Evolutionary conservation across 53 echinoderm and acorn worm species (phyloP), one percentile per base, ranked within the genome.

Genomic region (Stichopus horrens): DNA sequence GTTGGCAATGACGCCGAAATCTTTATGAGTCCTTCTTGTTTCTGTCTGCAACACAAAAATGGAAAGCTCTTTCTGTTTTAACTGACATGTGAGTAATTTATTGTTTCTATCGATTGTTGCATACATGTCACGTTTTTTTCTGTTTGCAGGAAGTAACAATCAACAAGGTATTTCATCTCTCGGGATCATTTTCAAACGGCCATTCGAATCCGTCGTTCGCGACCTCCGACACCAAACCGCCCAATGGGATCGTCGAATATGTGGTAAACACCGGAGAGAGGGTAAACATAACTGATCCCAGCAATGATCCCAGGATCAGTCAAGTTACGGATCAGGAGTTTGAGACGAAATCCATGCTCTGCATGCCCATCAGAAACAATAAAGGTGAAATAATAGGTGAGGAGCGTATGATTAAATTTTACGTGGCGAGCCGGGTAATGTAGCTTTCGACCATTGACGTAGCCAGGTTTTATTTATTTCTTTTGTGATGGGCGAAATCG

Each of bases 331-430:
- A 99, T 57, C 91, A 93, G 66, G 93, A 94, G 5, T 99, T 99
- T 87, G 96, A 96, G 55, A 96, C 99, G 14, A 94, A 93, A 57
- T 96, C 99, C 11, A 94, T 98, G 60, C 93, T 99, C 52, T 99
- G 99, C 88, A 94, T 99, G 96, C 99, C 99, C 58, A 93, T 99
- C 73, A 55, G 99, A 65, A 96, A 99, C 88, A 99, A 99, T 91
- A 99, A 94, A 86, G 92, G 86, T 58, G 94, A 95, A 88, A 99
- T 94, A 74, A 99, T 99, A 20, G 99, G 99, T 99, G 90, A 91
- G 97, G 79, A 37, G 37, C 0, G 2, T 37, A 37, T 37, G 37
- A 37, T 37, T 37, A 37, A 37, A 37, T 37, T 37, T 37, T 37
- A 37, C 37, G 0, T 37, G 37, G 2, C 37, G 37, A 37, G 37